Conservation (phyloP, 2,797 vertebrate genomes). For the Chromis chromis region DNA sequence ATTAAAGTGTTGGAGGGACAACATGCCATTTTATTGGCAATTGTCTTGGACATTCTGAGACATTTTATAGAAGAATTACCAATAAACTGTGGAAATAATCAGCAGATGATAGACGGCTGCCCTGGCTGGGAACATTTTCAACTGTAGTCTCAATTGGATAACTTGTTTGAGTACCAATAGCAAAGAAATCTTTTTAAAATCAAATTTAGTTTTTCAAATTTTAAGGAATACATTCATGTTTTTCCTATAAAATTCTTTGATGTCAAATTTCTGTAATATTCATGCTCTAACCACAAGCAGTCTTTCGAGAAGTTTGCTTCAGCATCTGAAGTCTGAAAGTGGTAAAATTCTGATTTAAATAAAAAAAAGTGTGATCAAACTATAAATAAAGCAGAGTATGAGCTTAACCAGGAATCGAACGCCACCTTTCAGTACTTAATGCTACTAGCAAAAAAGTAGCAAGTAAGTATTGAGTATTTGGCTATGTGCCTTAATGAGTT, state of each 20-base stretch:
- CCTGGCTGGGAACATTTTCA: too few relatives aligned
- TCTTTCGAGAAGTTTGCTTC: background rate
- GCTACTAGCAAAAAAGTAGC: background rate
- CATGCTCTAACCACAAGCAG: background rate
- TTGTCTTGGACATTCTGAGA: background rate
- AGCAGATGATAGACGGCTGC: background rate
- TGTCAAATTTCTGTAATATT: background rate
- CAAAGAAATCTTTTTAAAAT: too few relatives aligned
- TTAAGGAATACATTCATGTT: too few relatives aligned
- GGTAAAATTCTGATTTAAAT: background rate
- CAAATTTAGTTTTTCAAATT: too few relatives aligned
- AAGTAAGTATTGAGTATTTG: background rate
- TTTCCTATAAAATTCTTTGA: too few relatives aligned
- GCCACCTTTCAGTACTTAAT: background rate
- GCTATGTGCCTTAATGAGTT: background rate
- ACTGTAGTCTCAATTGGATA: too few relatives aligned
- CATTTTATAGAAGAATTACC: background rate
- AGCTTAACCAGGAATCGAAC: background rate
- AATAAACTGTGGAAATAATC: background rate
- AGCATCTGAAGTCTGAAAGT: background rate
- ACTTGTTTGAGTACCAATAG: too few relatives aligned
- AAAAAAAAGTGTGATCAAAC: background rate
- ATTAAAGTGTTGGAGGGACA: background rate
- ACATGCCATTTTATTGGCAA: background rate
- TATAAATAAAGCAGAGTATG: background rate